phyloP scores from a whole-genome alignment of 2,797 vertebrate genomes.

The Anas bahamensis region DNA sequence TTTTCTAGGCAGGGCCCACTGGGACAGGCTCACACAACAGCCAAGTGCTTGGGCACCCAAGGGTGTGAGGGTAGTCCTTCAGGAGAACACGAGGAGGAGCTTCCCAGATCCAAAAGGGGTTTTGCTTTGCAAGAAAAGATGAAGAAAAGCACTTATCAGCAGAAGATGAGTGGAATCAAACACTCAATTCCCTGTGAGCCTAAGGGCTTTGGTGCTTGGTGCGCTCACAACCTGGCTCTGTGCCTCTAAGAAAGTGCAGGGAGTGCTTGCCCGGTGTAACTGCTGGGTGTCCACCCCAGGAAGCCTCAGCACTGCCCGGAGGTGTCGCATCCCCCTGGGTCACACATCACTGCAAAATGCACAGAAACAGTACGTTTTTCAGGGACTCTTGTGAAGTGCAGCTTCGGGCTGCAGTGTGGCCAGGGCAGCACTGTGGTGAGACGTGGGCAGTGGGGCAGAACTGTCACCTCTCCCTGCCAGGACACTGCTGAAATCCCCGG shows the following conservation, averaged over 20 bases:
- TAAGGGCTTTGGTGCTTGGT: background rate
- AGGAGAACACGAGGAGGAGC: background rate
- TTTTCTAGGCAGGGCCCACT: background rate
- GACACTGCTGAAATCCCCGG: background rate
- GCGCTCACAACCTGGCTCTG: background rate
- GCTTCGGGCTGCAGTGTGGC: accelerated
- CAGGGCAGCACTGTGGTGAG: background rate
- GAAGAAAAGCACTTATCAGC: background rate
- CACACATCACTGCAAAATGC: background rate
- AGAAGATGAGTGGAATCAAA: background rate
- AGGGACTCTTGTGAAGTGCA: background rate
- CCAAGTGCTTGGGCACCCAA: background rate
- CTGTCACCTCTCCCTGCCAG: background rate
- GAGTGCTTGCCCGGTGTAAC: background rate
- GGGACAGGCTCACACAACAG: background rate
- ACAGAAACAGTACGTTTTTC: background rate
- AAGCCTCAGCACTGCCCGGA: background rate
- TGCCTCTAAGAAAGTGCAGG: background rate
- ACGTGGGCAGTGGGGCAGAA: background rate
- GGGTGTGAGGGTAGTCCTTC: background rate
- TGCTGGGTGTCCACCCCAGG: no score
- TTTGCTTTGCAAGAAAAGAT: background rate
- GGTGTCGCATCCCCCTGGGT: background rate
- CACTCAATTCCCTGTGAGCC: background rate
- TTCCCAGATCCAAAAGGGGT: background rate